A percentile compares a stretch with the other conserved stretches of the same genome.
phyloP scores from a whole-genome alignment of 2,888 invertebrate species.

The Melolontha melolontha region DNA sequence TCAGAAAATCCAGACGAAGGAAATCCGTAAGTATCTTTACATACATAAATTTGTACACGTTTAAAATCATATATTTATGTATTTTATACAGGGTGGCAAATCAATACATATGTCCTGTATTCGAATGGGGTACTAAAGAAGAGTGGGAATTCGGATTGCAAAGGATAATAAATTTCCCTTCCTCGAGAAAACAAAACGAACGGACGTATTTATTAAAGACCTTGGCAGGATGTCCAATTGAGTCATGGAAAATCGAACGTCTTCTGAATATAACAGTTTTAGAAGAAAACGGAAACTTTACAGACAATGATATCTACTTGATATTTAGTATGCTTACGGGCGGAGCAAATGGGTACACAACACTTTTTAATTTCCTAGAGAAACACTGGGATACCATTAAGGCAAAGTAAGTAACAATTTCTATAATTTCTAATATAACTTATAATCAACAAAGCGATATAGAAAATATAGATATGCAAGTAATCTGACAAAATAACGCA shows the following conservation, averaged over 20 bases:
- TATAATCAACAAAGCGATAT: too few species aligned
- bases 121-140: conserved; percentile 82
- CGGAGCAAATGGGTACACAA: conserved; percentile 77
- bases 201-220: conserved; percentile 82
- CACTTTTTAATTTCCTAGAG: conserved; percentile 77
- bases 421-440: background rate
- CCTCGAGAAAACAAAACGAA: conserved; percentile 78
- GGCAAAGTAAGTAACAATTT: conserved; percentile 68
- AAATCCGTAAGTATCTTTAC: conserved; percentile 76
- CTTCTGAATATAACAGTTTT: conserved; percentile 77
- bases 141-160: conserved; percentile 88
- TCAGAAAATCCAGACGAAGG: conserved; percentile 80
- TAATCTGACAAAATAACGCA: too few species aligned
- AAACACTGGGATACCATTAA: conserved; percentile 79
- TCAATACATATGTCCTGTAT: conserved; percentile 83
- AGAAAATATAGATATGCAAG: too few species aligned
- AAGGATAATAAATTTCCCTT: conserved; percentile 80
- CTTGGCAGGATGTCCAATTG: conserved; percentile 82
- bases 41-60: background rate
- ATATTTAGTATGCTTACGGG: conserved; percentile 82
- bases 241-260: conserved; percentile 75
- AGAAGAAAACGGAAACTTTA: conserved; percentile 78
- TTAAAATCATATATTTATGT: conserved; percentile 15
- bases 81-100: conserved; percentile 74
- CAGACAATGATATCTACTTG: conserved; percentile 80